phyloP scores from a whole-genome alignment of 92 coral and sea anemone genomes.

The Siderastrea siderea region DNA sequence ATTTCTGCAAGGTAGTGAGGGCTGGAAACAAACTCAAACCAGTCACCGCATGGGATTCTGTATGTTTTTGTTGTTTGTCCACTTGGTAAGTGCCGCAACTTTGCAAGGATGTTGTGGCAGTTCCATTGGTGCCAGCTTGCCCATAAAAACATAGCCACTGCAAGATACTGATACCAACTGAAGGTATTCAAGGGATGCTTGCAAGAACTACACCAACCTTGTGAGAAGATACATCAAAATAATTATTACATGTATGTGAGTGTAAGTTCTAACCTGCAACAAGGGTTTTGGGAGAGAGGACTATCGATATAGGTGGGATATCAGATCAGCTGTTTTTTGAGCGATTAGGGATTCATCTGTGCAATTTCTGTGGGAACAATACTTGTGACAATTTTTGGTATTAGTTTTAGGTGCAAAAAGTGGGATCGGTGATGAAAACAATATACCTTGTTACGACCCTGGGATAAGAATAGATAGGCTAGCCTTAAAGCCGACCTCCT shows the following conservation, averaged over 20 bases:
- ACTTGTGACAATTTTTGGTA: too few relatives aligned
- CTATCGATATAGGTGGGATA: too few relatives aligned
- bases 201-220: constrained; percentile 52
- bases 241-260: background rate
- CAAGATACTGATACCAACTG: constrained; percentile 70
- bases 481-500: too few relatives aligned
- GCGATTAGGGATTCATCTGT: too few relatives aligned
- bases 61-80: constrained; percentile 63
- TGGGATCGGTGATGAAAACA: too few relatives aligned
- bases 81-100: constrained; percentile 59
- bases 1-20: constrained; percentile 99
- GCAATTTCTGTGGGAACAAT: too few relatives aligned
- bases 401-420: too few relatives aligned
- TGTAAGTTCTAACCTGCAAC: too few relatives aligned
- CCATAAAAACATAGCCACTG: constrained; percentile 79
- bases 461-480: too few relatives aligned
- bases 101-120: constrained; percentile 90
- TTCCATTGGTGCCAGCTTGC: constrained; percentile 91
- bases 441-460: too few relatives aligned
- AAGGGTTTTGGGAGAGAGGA: too few relatives aligned
- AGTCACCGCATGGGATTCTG: constrained; percentile 93
- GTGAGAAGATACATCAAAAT: background rate
- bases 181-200: background rate
- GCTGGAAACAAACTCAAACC: constrained; percentile 90
- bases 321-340: too few relatives aligned